A percentile compares a stretch with the other conserved stretches of the same genome.
phyloP scores from a whole-genome alignment of 2,113 vertebrate species.

The Regulus satrapa region DNA sequence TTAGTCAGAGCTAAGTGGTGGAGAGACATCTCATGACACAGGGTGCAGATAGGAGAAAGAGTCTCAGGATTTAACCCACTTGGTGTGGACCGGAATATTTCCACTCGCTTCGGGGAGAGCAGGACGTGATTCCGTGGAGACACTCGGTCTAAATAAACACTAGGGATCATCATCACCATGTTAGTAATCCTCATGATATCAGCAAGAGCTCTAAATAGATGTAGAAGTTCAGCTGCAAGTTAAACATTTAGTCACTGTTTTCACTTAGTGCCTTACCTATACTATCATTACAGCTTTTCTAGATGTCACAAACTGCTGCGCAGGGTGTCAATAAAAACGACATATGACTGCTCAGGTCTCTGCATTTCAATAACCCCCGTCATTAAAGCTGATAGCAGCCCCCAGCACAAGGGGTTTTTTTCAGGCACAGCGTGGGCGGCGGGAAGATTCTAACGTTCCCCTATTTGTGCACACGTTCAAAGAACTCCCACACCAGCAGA shows the following conservation, averaged over 20 bases:
- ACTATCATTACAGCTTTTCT: constrained; percentile 28
- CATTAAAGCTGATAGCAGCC: constrained; percentile 20
- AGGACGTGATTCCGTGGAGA: background rate
- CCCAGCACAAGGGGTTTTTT: background rate
- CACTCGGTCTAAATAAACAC: background rate
- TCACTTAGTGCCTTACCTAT: constrained; percentile 38
- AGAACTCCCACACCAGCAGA: background rate
- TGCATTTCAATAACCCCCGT: background rate
- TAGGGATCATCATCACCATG: background rate
- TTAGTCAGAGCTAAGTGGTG: background rate
- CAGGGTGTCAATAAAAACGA: constrained; percentile 5
- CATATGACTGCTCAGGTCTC: constrained; percentile 15
- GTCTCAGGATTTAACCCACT: background rate
- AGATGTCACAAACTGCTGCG: background rate
- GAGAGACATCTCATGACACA: background rate
- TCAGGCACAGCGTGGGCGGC: background rate
- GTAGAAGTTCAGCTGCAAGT: background rate
- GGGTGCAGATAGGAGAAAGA: background rate
- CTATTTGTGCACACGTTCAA: constrained; percentile 22
- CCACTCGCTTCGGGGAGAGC: background rate
- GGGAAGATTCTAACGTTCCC: constrained; percentile 3
- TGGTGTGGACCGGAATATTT: background rate
- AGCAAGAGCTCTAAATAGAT: constrained; percentile 47
- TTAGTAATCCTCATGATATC: constrained; percentile 43
- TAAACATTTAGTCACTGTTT: constrained; percentile 50